phyloP scores from a whole-genome alignment of 2,113 vertebrate species.

The Corythaixoides concolor region DNA sequence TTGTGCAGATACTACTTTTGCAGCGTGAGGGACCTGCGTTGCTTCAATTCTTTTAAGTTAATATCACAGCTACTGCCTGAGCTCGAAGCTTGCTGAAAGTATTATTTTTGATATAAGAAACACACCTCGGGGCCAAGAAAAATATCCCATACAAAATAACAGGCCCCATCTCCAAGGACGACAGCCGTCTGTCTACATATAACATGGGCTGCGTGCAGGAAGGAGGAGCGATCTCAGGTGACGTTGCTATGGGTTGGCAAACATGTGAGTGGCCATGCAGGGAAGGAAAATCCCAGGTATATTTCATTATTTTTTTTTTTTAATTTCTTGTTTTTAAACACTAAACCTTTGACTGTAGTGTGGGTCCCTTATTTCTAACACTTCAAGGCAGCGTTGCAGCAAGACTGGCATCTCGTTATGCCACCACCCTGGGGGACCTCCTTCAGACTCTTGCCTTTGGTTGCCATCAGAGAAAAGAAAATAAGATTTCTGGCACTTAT shows the following conservation, averaged over 20 bases:
- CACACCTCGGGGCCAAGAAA: not conserved
- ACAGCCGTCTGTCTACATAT: accelerated
- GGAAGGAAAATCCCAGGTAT: not conserved
- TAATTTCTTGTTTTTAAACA: not conserved
- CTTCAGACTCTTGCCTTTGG: not conserved
- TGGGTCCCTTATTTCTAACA: not conserved
- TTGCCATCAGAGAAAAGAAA: slow-evolving; percentile 44
- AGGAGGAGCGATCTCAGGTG: not conserved
- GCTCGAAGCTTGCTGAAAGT: not conserved
- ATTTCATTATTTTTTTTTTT: not conserved
- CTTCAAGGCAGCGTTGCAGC: not conserved
- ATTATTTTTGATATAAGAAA: not conserved
- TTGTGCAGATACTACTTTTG: not conserved
- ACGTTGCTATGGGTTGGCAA: not conserved
- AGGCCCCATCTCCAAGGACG: not conserved
- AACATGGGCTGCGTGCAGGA: accelerated
- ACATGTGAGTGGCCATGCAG: not conserved
- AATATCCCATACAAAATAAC: not conserved
- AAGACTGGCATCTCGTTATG: not conserved
- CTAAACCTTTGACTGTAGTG: not conserved
- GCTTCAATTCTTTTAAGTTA: not conserved
- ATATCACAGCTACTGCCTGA: not conserved
- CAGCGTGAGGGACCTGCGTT: not conserved
- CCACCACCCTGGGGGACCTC: not conserved
- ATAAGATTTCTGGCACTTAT: slow-evolving; percentile 48